Base-by-base conservation (phyloP, 1,140 invertebrate genomes). In the Drosophila ironensis region DNA sequence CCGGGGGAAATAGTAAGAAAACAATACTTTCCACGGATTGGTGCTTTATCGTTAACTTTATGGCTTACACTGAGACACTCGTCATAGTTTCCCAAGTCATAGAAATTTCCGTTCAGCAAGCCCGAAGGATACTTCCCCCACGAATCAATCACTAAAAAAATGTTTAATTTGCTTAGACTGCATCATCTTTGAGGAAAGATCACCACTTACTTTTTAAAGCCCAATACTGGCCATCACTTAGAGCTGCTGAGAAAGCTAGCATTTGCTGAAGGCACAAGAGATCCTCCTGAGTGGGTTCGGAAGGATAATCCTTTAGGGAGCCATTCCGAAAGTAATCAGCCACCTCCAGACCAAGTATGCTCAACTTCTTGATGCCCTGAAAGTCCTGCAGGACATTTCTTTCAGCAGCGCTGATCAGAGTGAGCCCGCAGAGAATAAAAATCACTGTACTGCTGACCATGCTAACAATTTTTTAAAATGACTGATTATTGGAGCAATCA, bases 11-110 rank as follows among this genome's bases (percentile, higher is more conserved):
- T n/a, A 37, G 16, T 16, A 8, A 35, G 20, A 2, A 44, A 25
- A 4, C 68, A 78, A 11, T 68, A 78, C 5, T 78, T 76, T 9
- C 75, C n/a, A n/a, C n/a, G n/a, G n/a, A n/a, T n/a, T n/a, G n/a
- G n/a, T n/a, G n/a, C 59, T 1, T 4, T 11, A 1, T n/a, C n/a
- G n/a, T n/a, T n/a, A n/a, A n/a, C n/a, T n/a, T n/a, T n/a, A n/a
- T n/a, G n/a, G n/a, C n/a, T n/a, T n/a, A n/a, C n/a, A n/a, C n/a
- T n/a, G n/a, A 82, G 25, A 9, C 77, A 82, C 52, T 82, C 59
- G 41, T 78, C 73, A 17, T 28, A 74, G 33, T 86, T 74, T 2
- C 77, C 80, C 22, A 86, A 11, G 17, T 81, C 50, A 56, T 56
- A 30, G 40, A 25, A 9, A 2, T 57, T 53, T 1, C 47, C 54